phyloP scores from a whole-genome alignment of 2,888 invertebrate species.

The Sinotaia quadrata region DNA sequence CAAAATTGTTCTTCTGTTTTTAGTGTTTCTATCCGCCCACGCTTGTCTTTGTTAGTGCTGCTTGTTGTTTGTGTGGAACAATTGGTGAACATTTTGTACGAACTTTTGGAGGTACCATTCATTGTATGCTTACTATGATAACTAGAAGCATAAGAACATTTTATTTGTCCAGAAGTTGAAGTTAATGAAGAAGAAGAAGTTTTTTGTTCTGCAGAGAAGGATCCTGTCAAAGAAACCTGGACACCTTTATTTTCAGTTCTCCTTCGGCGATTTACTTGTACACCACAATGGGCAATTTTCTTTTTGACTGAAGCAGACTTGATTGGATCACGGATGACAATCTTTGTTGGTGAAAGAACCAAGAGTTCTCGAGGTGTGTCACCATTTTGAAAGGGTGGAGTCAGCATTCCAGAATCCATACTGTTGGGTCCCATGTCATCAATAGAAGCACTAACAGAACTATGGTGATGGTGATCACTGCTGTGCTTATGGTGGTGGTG shows the following conservation, averaged over 20 bases:
- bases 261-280: constrained; percentile 57
- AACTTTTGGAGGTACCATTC: not conserved
- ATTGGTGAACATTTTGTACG: not conserved
- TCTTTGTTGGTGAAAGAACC: constrained; percentile 34
- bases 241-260: constrained; percentile 52
- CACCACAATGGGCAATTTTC: constrained; percentile 54
- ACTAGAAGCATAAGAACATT: not conserved
- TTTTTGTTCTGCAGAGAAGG: not conserved
- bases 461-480: constrained; percentile 22
- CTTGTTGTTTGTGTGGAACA: not conserved
- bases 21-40: not conserved
- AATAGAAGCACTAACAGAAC: not conserved
- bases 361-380: constrained; percentile 24
- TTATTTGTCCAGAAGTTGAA: not conserved
- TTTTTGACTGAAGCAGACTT: constrained; percentile 37
- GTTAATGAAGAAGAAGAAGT: not conserved
- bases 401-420: not conserved
- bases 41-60: not conserved
- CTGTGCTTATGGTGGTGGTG: constrained; percentile 34
- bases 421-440: not conserved
- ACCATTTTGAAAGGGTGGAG: constrained; percentile 1
- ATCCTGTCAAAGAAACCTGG: constrained; percentile 42
- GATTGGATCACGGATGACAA: constrained; percentile 35
- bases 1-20: not conserved
- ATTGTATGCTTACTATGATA: not conserved